These are phyloP conservation scores for Dolichotis patagonum DNA, from an alignment of 2,113 vertebrate genomes.

Conservation along the genomic window DNA sequence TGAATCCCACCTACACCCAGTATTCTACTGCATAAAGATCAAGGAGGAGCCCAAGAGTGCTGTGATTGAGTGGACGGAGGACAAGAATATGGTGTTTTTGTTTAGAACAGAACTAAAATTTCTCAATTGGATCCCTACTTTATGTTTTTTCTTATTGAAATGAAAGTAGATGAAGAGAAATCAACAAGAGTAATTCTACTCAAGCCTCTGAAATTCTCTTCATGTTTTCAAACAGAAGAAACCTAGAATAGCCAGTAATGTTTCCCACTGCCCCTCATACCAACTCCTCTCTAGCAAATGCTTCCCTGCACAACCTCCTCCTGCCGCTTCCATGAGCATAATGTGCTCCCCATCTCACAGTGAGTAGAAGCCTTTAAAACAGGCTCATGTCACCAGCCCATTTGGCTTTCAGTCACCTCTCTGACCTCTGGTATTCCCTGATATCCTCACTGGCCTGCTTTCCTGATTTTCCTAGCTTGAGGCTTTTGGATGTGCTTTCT, in stretches of 20 bases:
- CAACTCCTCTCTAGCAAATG: background rate
- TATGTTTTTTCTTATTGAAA: background rate
- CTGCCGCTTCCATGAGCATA: background rate
- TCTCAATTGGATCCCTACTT: background rate
- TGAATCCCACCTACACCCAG: background rate
- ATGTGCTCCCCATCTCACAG: background rate
- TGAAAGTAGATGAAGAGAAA: background rate
- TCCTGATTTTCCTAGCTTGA: background rate
- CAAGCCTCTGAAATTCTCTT: background rate
- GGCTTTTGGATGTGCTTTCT: background rate
- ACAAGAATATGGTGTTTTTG: too few relatives aligned
- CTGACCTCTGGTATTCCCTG: background rate
- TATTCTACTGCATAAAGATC: background rate
- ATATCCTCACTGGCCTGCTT: background rate
- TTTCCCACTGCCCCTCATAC: background rate
- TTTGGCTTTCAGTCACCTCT: background rate
- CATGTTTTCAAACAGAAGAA: background rate
- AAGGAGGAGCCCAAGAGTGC: background rate
- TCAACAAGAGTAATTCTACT: background rate
- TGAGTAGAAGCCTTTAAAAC: background rate
- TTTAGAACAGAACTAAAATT: background rate
- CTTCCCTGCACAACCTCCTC: fast-evolving
- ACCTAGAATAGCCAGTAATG: background rate
- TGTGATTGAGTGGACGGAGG: background rate
- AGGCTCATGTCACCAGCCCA: background rate